phyloP scores from a whole-genome alignment of 2,797 vertebrate species.

The Schizothorax lantsangensis region DNA sequence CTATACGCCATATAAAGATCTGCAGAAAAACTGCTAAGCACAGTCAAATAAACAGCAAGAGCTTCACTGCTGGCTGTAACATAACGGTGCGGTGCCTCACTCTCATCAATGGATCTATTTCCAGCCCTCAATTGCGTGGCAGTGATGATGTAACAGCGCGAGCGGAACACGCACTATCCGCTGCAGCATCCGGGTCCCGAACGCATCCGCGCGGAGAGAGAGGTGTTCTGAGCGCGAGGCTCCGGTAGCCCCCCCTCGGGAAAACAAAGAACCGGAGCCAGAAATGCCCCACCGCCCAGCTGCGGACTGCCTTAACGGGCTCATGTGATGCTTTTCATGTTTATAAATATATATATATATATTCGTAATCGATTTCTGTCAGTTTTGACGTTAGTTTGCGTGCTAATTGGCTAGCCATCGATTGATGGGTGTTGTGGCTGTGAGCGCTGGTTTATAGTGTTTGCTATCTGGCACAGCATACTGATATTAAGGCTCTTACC shows the following conservation, averaged over 20 bases:
- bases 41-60: background rate
- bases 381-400: background rate
- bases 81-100: background rate
- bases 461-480: conserved; percentile 4
- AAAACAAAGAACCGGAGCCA: conserved; percentile 48
- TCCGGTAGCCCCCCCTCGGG: conserved; percentile 36
- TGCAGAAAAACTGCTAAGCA: background rate
- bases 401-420: conserved; percentile 49
- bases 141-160: conserved; percentile 40
- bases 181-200: conserved; percentile 31
- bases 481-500: background rate
- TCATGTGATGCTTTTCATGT: conserved; percentile 5
- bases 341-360: background rate
- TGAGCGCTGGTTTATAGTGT: conserved; percentile 35
- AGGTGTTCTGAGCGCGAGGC: conserved; percentile 11
- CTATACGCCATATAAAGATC: background rate
- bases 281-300: conserved; percentile 36
- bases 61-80: background rate
- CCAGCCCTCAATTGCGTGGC: conserved; percentile 23
- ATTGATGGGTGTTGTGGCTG: conserved; percentile 27
- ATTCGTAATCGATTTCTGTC: background rate
- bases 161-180: background rate
- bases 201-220: background rate
- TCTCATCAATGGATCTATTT: conserved; percentile 15
- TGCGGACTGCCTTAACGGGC: conserved; percentile 17